Base-by-base conservation (phyloP, 2,113 vertebrate species). In the Rissa tridactyla region DNA sequence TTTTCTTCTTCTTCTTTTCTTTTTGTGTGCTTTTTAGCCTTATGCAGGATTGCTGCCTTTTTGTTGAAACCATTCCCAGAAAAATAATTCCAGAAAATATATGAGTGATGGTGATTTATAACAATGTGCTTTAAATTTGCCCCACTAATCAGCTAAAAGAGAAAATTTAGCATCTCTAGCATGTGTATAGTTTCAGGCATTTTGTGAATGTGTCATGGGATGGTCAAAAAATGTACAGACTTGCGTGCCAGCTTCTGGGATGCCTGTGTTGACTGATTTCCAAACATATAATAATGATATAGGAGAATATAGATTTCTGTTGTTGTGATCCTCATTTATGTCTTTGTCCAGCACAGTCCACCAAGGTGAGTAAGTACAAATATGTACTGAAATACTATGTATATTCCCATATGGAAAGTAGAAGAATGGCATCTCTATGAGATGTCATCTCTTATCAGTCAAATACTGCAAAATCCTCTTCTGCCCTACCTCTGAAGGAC, bases 1-100 rank as follows among this genome's bases (percentile, higher is more conserved):
- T 44, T 15, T 44, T 17, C 44, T 44, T 46, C 34, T 32, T 40
- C 5, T 11, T 23, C 5, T 75, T 8, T 4, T 58, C 2, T 66
- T 65, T 29, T 30, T n/a, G 0, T n/a, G 3, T 42, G 3, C 1
- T 69, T 90, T 76, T 82, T 72, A 40, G 7, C 13, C 46, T 11
- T 26, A 42, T 19, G 10, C 6, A 71, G 1, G 9, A 60, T 76
- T 64, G 4, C 5, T 79, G 23, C 6, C 15, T 38, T 89, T 86
- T 85, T 88, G 8, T 86, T 92, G 75, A 90, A 92, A 75, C 15
- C 12, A 55, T 76, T 92, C 78, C 73, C 51, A 87, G 85, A 90
- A 87, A 66, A 14, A 49, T 44, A 54, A 58, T 75, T 85, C 29
- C 22, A 76, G 47, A 88, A 85, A 85, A 84, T 62, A 64, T 19